phyloP scores from a whole-genome alignment of 2,888 invertebrate species.

The Drosophila atroscutellata region DNA sequence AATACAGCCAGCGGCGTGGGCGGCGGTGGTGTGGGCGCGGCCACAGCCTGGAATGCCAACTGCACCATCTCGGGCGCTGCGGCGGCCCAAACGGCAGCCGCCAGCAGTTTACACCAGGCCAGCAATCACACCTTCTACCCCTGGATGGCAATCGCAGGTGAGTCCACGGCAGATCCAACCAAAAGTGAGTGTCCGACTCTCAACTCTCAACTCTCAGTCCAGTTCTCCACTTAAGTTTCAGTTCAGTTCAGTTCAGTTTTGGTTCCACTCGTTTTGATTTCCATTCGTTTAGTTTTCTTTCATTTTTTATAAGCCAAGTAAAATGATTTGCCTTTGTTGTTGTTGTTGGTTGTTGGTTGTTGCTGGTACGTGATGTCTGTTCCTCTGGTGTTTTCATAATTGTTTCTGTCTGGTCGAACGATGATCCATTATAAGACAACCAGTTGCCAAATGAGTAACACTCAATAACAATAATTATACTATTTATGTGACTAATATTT shows the following conservation, averaged over 20 bases:
- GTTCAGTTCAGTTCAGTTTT: slow-evolving; percentile 17
- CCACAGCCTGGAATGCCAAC: slow-evolving; percentile 94
- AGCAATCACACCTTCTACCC: slow-evolving; percentile 98
- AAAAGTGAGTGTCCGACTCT: slow-evolving; percentile 68
- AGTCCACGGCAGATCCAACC: slow-evolving; percentile 85
- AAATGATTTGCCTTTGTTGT: slow-evolving; percentile 8
- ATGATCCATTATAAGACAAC: slow-evolving; percentile 34
- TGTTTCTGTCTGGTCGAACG: slow-evolving; percentile 43
- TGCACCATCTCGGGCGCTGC: slow-evolving; percentile 92
- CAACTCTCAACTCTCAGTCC: slow-evolving; percentile 14
- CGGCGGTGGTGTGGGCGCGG: slow-evolving; percentile 86
- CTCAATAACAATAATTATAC: slow-evolving; percentile 15
- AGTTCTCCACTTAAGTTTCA: slow-evolving; percentile 18
- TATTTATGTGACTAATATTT: slow-evolving; percentile 10
- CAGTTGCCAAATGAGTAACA: slow-evolving; percentile 21
- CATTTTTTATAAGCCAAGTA: slow-evolving; percentile 19
- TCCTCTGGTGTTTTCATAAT: slow-evolving; percentile 41
- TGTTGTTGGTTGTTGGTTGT: slow-evolving; percentile 16
- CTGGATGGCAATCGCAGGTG: slow-evolving; percentile 99
- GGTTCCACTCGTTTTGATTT: slow-evolving; percentile 15
- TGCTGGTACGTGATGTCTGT: slow-evolving; percentile 18
- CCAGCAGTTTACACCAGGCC: slow-evolving; percentile 95
- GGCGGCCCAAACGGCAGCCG: slow-evolving; percentile 91
- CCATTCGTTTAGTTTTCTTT: background rate
- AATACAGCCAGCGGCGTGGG: slow-evolving; percentile 88